Base-by-base conservation (phyloP, 2,888 invertebrate species). In the Lasioglossum calceatum region DNA sequence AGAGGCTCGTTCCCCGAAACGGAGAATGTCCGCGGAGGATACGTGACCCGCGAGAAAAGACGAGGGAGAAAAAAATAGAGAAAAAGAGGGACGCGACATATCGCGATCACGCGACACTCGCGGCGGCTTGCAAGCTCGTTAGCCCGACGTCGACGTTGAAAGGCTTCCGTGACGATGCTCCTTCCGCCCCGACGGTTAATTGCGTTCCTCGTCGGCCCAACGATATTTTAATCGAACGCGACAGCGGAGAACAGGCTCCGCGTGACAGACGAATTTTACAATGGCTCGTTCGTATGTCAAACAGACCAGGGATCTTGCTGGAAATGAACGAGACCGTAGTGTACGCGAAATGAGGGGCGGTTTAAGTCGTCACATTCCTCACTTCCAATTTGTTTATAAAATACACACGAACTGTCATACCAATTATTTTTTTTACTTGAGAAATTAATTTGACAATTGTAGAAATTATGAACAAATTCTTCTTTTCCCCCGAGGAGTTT, bases 81-180 rank as follows among this genome's bases (percentile, higher is more conserved):
- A 16, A 16, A 64, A 64, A 64, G 32, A 32, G 2, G 64, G 32
- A 64, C 64, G 64, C 64, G 64, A 64, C 64, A 32, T 64, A 64
- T 67, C 64, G n/a, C 64, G 75, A 80, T 75, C 67, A 39, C 36
- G 70, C 42, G 39, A 42, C 70, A 39, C 23, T 27, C 32, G 50
- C 12, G 50, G 50, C 27, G 67, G 47, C 54, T 71, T 42, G 77
- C 54, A 71, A 81, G 77, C 81, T 81, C 77, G 77, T 81, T 81
- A 81, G 44, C 44, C n/a, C 42, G 77, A 54, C 64, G 80, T 67
- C 39, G 77, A n/a, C 42, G 81, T 77, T 81, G 32, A 81, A 81
- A 58, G 77, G 77, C 32, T 79, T 73, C 19, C 44, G 19, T 70
- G 42, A 27, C 71, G 81, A 74, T 39, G 36, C 71, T 72, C n/a